phyloP scores from a whole-genome alignment of 2,888 invertebrate genomes.

The Eupithecia inturbata region DNA sequence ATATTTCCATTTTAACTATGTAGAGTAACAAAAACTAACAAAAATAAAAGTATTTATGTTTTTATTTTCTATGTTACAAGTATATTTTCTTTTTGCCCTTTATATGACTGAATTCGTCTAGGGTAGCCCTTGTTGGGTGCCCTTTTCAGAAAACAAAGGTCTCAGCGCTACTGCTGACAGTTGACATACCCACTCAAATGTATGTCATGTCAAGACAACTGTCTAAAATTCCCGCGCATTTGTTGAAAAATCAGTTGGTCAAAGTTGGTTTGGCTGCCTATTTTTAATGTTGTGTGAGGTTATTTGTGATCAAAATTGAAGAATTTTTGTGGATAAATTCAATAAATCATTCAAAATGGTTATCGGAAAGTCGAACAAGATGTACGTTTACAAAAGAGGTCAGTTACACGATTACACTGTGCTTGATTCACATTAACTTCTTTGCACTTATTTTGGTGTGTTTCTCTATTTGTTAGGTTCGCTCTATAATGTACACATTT shows the following conservation, averaged over 20 bases:
- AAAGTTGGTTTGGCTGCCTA: not conserved
- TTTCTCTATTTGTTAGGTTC: not conserved
- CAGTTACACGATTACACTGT: slow-evolving; percentile 37
- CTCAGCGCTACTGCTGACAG: no score
- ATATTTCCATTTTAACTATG: no score
- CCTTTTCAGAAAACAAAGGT: no score
- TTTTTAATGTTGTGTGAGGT: not conserved
- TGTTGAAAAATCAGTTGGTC: not conserved
- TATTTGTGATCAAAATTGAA: not conserved
- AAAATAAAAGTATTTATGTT: no score
- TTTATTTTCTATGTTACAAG: no score
- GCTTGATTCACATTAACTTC: not conserved
- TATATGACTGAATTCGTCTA: no score
- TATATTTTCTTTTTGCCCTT: no score
- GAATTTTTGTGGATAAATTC: not conserved
- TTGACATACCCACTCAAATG: no score
- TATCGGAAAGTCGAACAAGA: slow-evolving; percentile 71
- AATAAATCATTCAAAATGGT: slow-evolving; percentile 38
- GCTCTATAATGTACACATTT: not conserved
- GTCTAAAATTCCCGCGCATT: not conserved
- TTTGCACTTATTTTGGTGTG: not conserved
- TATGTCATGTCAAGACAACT: not conserved
- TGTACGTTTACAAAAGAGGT: slow-evolving; percentile 79
- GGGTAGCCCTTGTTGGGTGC: no score
- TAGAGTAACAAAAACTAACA: no score